Base-by-base conservation (phyloP, 2,797 vertebrate genomes). In the Thamnophis elegans region DNA sequence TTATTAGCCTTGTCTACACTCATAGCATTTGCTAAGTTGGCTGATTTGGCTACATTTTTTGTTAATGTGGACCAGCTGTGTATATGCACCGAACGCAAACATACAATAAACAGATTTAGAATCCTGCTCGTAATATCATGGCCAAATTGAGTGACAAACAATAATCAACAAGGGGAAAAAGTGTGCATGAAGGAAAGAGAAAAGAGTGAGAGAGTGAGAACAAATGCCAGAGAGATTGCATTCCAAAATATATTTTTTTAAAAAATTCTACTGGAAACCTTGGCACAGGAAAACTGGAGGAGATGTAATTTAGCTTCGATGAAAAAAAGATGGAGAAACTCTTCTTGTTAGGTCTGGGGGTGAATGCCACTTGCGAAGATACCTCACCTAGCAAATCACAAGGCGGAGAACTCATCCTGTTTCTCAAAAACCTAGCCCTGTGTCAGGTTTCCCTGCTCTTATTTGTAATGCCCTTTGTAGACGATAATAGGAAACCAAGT, bases 401-500 rank as follows among this genome's bases (percentile, higher is more conserved):
- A 91, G 55, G 53, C 3, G 60, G 55, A 73, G 90, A 90, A 68
- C 1, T 3, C 93, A 55, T 51, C 91, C 47, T 0, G 0, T 12
- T 87, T 87, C 93, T 56, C 88, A 91, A 94, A 91, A 16, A 82
- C 92, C 78, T 14, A 73, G 22, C 1, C 6, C 32, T 42, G 55
- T 51, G 0, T 59, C 92, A 42, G 62, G 59, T 18, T 18, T 14
- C 93, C 90, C 92, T 94, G 94, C 94, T 96, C 96, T 4, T 1
- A 88, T 92, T 93, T 16, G 0, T 90, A 87, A 59, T 6, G 53
- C 26, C 4, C 94, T 94, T 94, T 65, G 25, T 68, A 94, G 93
- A 91, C 92, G 92, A 93, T 68, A 93, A 89, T 25, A 59, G 54
- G 93, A 94, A 89, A 95, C 92, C 94, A 96, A 96, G 89, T 93